Conservation (phyloP, 2,888 invertebrate genomes). For the Athripsodes cinereus region DNA sequence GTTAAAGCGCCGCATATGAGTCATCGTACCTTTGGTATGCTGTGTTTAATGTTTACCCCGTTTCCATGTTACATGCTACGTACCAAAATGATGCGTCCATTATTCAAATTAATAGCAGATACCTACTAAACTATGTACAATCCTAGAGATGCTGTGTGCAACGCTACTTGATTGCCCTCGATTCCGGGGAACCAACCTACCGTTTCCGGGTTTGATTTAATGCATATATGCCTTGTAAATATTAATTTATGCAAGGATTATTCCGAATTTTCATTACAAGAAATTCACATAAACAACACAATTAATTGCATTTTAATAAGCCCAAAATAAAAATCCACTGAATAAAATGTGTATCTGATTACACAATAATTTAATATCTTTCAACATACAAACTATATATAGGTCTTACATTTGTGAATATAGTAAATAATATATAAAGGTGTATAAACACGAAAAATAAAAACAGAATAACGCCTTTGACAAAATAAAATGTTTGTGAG, state of each 20-base stretch:
- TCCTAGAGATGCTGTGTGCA: neutral
- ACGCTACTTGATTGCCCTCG: neutral
- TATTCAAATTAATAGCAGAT: slow-evolving; percentile 9
- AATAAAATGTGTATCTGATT: too few relatives aligned
- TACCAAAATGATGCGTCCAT: slow-evolving; percentile 9
- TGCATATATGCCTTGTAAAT: too few relatives aligned
- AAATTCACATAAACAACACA: too few relatives aligned
- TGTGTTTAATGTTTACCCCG: slow-evolving; percentile 4
- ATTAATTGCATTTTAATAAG: too few relatives aligned
- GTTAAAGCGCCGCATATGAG: neutral
- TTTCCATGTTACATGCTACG: slow-evolving; percentile 8
- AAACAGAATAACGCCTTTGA: neutral
- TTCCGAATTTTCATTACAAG: too few relatives aligned
- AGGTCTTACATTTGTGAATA: too few relatives aligned
- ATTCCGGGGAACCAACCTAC: neutral
- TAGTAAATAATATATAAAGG: too few relatives aligned
- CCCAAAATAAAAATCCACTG: too few relatives aligned
- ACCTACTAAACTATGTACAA: neutral
- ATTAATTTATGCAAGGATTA: too few relatives aligned
- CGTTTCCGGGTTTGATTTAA: neutral
- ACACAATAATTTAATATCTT: too few relatives aligned
- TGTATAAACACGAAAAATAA: too few relatives aligned
- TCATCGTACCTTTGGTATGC: neutral
- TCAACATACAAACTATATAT: too few relatives aligned
- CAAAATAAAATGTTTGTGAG: slow-evolving; percentile 16